A percentile compares a stretch with the other conserved stretches of the same genome.
Evolutionary conservation across 2,113 vertebrate genomes (phyloP).

Genomic region (Monopterus albus): DNA sequence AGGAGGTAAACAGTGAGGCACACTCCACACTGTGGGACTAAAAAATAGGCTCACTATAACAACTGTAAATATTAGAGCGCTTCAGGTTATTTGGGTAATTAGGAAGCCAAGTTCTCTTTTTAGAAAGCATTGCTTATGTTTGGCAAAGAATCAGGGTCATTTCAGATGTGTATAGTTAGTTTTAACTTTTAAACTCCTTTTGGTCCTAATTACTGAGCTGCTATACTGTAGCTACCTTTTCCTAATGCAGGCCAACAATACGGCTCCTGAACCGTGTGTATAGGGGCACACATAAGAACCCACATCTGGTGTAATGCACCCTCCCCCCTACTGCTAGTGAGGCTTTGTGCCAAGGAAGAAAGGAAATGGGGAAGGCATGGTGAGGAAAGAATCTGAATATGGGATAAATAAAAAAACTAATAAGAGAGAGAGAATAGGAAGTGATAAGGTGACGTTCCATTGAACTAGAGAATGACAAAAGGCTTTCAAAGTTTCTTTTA

Average conservation of each 20-base stretch:
- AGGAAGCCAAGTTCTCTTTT: conserved; percentile 13
- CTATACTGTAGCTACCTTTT: conserved; percentile 36
- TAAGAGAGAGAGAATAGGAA: conserved; percentile 45
- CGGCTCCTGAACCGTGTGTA: conserved; percentile 18
- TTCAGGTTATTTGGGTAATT: conserved; percentile 56
- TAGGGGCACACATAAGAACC: conserved; percentile 20
- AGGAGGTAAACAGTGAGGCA: conserved; percentile 51
- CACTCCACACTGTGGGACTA: conserved; percentile 6
- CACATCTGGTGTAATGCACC: not conserved
- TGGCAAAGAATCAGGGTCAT: conserved; percentile 24
- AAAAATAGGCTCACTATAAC: conserved; percentile 1
- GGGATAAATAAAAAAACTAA: conserved; percentile 24
- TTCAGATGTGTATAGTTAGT: conserved; percentile 33
- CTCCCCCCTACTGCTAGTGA: conserved; percentile 13
- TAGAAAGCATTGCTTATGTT: not conserved
- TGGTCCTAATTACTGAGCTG: conserved; percentile 46
- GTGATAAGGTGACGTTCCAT: conserved; percentile 26
- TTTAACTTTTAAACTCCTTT: conserved; percentile 24
- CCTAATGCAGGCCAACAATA: conserved; percentile 11
- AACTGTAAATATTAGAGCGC: conserved; percentile 42
- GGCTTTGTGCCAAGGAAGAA: conserved; percentile 45
- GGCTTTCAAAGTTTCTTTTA: not conserved
- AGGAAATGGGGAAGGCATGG: conserved; percentile 26
- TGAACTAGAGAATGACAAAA: conserved; percentile 1
- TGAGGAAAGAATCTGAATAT: conserved; percentile 26